These are phyloP conservation scores for Clanis bilineata DNA, from an alignment of 2,888 invertebrate species.

Conservation along the genomic window DNA sequence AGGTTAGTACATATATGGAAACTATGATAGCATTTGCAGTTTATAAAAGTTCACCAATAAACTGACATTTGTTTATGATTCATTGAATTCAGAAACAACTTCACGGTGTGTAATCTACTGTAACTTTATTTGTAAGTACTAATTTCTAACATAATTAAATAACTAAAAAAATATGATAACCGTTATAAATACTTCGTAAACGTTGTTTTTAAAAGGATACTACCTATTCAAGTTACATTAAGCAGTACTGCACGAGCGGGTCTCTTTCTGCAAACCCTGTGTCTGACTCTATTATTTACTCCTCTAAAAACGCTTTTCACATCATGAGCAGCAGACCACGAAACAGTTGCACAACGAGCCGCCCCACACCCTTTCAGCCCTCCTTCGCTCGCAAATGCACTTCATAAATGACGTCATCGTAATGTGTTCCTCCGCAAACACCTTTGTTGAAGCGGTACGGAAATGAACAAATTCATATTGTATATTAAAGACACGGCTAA, in stretches of 20 bases:
- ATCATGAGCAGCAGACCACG: slow-evolving; percentile 68
- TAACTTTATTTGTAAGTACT: too few relatives aligned
- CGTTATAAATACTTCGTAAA: too few relatives aligned
- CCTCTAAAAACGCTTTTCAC: slow-evolving; percentile 73
- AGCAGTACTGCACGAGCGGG: slow-evolving; percentile 1
- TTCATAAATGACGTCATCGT: slow-evolving; percentile 70
- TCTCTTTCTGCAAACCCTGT: slow-evolving; percentile 38
- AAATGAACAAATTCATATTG: slow-evolving; percentile 45
- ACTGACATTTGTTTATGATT: background rate
- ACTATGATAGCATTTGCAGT: too few relatives aligned
- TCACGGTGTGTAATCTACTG: too few relatives aligned
- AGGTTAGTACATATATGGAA: background rate
- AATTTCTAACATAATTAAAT: too few relatives aligned
- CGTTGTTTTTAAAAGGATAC: background rate
- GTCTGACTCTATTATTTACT: slow-evolving; percentile 67
- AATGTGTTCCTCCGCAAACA: slow-evolving; percentile 61
- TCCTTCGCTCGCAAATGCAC: slow-evolving; percentile 63
- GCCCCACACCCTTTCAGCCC: slow-evolving; percentile 30
- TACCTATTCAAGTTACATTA: slow-evolving; percentile 37
- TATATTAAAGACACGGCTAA: slow-evolving; percentile 22
- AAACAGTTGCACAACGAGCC: slow-evolving; percentile 61
- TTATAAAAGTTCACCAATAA: background rate
- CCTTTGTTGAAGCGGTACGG: slow-evolving; percentile 44
- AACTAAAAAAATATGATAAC: too few relatives aligned
- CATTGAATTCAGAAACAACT: background rate